A percentile compares a stretch with the other conserved stretches of the same genome.
These are phyloP conservation scores for Zaprionus bogoriensis DNA, from an alignment of 2,888 invertebrate species.

Conservation along the genomic window DNA sequence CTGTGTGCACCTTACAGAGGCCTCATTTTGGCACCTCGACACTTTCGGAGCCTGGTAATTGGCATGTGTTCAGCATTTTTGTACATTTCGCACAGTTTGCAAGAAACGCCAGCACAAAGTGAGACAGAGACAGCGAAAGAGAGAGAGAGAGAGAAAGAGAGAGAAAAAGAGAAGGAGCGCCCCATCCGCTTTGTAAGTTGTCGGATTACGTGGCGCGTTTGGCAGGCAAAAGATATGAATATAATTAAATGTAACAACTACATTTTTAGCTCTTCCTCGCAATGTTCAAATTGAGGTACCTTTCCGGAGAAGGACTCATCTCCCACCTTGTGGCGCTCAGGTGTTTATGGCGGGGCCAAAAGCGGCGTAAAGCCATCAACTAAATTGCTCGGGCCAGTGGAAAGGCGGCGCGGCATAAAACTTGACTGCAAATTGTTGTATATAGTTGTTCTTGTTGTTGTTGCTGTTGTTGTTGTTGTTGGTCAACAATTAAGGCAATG, in stretches of 20 bases:
- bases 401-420: conserved; percentile 49
- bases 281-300: conserved; percentile 58
- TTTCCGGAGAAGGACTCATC: too few species aligned
- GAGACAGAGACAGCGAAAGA: neutral
- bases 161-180: neutral
- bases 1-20: conserved; percentile 28
- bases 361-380: conserved; percentile 65
- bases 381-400: conserved; percentile 54
- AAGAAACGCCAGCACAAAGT: conserved; percentile 35
- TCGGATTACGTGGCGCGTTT: conserved; percentile 70
- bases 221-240: conserved; percentile 72
- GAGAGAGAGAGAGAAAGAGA: neutral
- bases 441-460: conserved; percentile 9
- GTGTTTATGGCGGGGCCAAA: conserved; percentile 50
- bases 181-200: conserved; percentile 46
- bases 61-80: conserved; percentile 77
- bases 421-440: conserved; percentile 58
- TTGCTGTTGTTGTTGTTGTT: conserved; percentile 33
- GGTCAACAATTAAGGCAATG: conserved; percentile 74
- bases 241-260: conserved; percentile 76
- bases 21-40: conserved; percentile 77
- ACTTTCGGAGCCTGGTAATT: conserved; percentile 62
- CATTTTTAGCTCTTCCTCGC: conserved; percentile 68
- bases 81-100: conserved; percentile 72
- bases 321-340: conserved; percentile 11